These are phyloP conservation scores for Aphodius granarius DNA, from an alignment of 2,888 invertebrate species.

Conservation along the genomic window DNA sequence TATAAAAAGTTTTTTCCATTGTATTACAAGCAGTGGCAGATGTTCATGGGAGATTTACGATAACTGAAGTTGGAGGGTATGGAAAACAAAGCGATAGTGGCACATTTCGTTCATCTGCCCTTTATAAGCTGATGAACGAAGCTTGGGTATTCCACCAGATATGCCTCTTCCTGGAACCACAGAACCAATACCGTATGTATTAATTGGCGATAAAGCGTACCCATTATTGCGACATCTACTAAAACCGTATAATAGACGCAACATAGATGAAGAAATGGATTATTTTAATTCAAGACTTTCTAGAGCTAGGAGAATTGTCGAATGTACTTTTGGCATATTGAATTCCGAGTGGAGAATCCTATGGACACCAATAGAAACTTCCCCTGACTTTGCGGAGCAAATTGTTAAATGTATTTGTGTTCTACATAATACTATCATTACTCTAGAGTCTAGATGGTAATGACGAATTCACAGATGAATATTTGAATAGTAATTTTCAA, in stretches of 20 bases:
- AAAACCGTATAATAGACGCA: slow-evolving; percentile 9
- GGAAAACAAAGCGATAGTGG: slow-evolving; percentile 25
- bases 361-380: slow-evolving; percentile 6
- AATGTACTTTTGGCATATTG: slow-evolving; percentile 22
- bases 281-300: not conserved
- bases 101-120: slow-evolving; percentile 22
- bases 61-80: slow-evolving; percentile 2
- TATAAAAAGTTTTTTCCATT: slow-evolving; percentile 18
- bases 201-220: slow-evolving; percentile 18
- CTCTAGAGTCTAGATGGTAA: not conserved
- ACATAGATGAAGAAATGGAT: not conserved
- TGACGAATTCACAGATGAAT: not conserved
- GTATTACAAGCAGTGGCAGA: slow-evolving; percentile 17
- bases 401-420: not conserved
- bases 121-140: not conserved
- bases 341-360: slow-evolving; percentile 16
- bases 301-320: not conserved
- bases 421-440: slow-evolving; percentile 1
- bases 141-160: slow-evolving; percentile 7
- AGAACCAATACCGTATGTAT: slow-evolving; percentile 4
- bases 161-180: not conserved
- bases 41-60: slow-evolving; percentile 14
- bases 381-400: not conserved
- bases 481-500: not conserved
- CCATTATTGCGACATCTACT: slow-evolving; percentile 10